Base-by-base conservation (phyloP, 2,113 vertebrate species). In the Syrmaticus mikado region DNA sequence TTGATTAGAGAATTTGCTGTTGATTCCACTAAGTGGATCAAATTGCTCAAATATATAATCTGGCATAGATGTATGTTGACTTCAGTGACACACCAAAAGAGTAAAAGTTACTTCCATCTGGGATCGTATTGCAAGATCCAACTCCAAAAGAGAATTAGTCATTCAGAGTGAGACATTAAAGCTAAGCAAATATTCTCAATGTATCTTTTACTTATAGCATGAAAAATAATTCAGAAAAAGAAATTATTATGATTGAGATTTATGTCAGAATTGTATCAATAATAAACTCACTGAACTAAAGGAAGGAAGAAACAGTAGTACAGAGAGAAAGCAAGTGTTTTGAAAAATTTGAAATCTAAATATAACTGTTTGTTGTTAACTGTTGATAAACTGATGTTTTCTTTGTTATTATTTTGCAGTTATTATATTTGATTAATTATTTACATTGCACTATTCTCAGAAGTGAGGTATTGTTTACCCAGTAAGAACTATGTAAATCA, bases 401-500 rank as follows among this genome's bases (percentile, higher is more conserved):
- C 45, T 77, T 43, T 83, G 20, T 62, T 92, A 82, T 85, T 86
- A 94, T 92, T 90, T 94, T 92, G 55, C 6, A 94, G 66, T 82
- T 94, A 57, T 94, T 94, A 57, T 82, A 57, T 85, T 78, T 88
- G 57, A 96, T 96, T 94, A 96, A 96, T 94, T 95, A 97, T 93
- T 93, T 92, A 96, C 36, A 62, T 45, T 38, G 32, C 24, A 38
- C 36, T 79, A 85, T 96, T 93, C 91, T 85, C 87, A 92, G 86
- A 88, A 81, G 67, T 90, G 82, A 93, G 76, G 91, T 82, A 84
- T 96, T 94, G 94, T 94, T 94, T 96, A 88, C 55, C 46, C 53
- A 80, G 83, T 90, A 80, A 96, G 55, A 89, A 89, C 65, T 94
- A 95, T 94, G 94, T 94, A 94, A 97, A 96, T 96, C 90, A 94